Base-by-base conservation (phyloP, 2,797 vertebrate species). In the Sebastes matsubarae region DNA sequence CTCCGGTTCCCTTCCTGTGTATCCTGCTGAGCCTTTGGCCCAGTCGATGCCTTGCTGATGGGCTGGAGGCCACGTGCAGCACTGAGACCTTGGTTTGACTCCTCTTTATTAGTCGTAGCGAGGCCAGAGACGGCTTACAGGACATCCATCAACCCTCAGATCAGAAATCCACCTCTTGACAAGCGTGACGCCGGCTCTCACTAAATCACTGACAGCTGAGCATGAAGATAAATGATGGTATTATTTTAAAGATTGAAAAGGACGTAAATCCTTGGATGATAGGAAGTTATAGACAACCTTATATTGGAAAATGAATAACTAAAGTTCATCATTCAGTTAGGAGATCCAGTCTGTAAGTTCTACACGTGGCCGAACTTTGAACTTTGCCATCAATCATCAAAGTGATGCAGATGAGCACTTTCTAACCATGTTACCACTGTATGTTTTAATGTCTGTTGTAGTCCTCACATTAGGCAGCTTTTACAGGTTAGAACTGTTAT, bases 11-110 rank as follows among this genome's bases (percentile, higher is more conserved):
- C 20, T 36, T 24, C 32, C 14, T 11, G 46, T 20, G 27, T 3
- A 8, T 64, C 29, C 38, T 4, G 8, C 60, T 52, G 8, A 72
- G 66, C 18, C 11, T 67, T 32, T 65, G 68, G 24, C 24, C 55
- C 1, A 0, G 1, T 22, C 4, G 2, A 16, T 8, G 32, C 54
- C 7, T 29, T 0, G 0, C 29, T 29, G 82, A 79, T 30, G 70
- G 16, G 30, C 42, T 29, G 0, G 32, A 57, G 68, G 34, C 55
- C 88, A 86, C 86, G 85, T 90, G 91, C 46, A 3, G 77, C 78
- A 1, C 50, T 38, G 46, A 75, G 72, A 84, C 72, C 72, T 87
- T 72, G 63, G 27, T 50, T 46, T 84, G 85, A 87, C 81, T 83
- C 65, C 4, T 69, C 64, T 52, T 85, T 18, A 50, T 79, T 78